Conservation (phyloP, 2,113 vertebrate genomes). For the Spizaetus ornatus region DNA sequence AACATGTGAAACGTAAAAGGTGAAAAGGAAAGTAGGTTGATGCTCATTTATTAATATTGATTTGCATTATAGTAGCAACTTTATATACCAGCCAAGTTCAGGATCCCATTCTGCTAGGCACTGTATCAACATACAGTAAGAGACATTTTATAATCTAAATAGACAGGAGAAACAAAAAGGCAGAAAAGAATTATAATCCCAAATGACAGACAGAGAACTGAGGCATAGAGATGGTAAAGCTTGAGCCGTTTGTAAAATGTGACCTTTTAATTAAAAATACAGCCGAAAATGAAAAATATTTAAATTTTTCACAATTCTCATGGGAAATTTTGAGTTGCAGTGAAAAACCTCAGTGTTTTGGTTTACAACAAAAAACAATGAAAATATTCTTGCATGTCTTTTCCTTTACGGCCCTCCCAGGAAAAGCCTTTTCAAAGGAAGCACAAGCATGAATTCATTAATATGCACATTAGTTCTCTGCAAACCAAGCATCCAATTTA, state of each 20-base stretch:
- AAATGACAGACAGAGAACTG: conserved; percentile 3
- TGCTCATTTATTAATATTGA: conserved; percentile 49
- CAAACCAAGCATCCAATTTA: not conserved
- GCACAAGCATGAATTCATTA: not conserved
- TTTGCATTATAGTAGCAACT: conserved; percentile 32
- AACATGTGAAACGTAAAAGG: conserved; percentile 6
- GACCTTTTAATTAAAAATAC: conserved; percentile 57
- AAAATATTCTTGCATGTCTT: not conserved
- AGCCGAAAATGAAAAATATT: conserved; percentile 58
- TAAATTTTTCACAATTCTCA: conserved; percentile 34
- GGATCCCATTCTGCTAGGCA: not conserved
- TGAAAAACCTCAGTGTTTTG: not conserved
- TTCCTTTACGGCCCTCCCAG: not conserved
- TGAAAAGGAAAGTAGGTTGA: conserved; percentile 29
- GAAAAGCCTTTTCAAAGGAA: conserved; percentile 13
- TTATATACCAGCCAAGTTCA: conserved; percentile 8
- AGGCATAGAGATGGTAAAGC: conserved; percentile 26
- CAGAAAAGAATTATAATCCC: conserved; percentile 23
- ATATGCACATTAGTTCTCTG: conserved; percentile 1
- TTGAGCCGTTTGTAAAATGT: conserved; percentile 25
- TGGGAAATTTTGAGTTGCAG: conserved; percentile 26
- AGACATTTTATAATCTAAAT: conserved; percentile 40
- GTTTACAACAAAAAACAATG: not conserved
- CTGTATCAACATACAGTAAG: not conserved
- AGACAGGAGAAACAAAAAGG: not conserved